Percentiles rank a stretch among this genome's conserved stretches.
Conservation (phyloP, 2,113 vertebrate genomes). For the Galbula dea region DNA sequence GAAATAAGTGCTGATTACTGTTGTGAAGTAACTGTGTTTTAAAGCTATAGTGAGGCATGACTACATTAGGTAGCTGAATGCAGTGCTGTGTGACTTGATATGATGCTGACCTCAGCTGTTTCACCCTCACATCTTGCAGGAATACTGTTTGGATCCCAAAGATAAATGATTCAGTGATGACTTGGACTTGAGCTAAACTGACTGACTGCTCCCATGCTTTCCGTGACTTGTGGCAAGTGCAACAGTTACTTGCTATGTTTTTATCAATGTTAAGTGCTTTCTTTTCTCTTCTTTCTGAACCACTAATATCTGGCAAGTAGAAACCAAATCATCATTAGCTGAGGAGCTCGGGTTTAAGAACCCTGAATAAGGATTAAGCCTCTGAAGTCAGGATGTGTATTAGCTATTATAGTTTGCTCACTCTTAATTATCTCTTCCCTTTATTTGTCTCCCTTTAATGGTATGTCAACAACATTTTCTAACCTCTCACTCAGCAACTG, state of each 20-base stretch:
- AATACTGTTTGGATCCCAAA: not conserved
- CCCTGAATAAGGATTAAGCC: not conserved
- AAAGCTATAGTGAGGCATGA: constrained; percentile 27
- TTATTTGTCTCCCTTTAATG: constrained; percentile 68
- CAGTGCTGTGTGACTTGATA: constrained; percentile 31
- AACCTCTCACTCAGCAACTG: constrained; percentile 18
- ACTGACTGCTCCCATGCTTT: not conserved
- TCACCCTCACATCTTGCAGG: not conserved
- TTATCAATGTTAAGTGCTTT: not conserved
- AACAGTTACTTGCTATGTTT: not conserved
- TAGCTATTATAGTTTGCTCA: constrained; percentile 39
- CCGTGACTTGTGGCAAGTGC: not conserved
- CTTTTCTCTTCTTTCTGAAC: constrained; percentile 6
- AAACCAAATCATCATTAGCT: not conserved
- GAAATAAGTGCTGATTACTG: constrained; percentile 2
- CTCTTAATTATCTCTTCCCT: constrained; percentile 59
- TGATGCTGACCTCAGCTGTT: constrained; percentile 21
- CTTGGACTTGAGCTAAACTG: not conserved
- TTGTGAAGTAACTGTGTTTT: not conserved
- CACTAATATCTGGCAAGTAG: constrained; percentile 3
- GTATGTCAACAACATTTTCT: constrained; percentile 55
- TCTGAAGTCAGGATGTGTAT: constrained; percentile 36
- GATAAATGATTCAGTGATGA: not conserved
- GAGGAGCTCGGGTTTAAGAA: not conserved
- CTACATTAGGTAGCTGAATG: constrained; percentile 9